These are phyloP conservation scores for Gila orcuttii DNA, from an alignment of 2,113 vertebrate species.

Conservation along the genomic window DNA sequence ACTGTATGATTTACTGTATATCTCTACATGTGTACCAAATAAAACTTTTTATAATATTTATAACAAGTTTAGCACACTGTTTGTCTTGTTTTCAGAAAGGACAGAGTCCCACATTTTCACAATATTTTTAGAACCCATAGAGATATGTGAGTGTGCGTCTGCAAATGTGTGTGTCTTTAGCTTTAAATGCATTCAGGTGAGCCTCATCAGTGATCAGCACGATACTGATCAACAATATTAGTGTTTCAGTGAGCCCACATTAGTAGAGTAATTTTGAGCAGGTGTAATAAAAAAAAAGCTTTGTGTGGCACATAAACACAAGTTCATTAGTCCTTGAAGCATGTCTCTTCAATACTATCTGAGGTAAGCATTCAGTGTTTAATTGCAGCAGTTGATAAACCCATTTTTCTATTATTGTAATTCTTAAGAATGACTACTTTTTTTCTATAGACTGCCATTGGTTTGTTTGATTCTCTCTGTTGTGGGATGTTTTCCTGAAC, in stretches of 20 bases:
- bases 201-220: not conserved
- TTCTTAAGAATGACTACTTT: not conserved
- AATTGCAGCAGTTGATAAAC: not conserved
- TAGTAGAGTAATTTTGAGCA: not conserved
- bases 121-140: not conserved
- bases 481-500: conserved; percentile 1
- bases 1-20: not conserved
- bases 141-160: not conserved
- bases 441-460: conserved; percentile 15
- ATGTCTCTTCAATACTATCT: conserved; percentile 37
- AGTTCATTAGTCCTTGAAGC: not conserved
- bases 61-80: not conserved
- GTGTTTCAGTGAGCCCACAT: not conserved
- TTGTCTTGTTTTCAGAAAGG: not conserved
- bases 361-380: conserved; percentile 3
- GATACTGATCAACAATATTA: not conserved
- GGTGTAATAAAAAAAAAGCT: not conserved
- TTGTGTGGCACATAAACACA: not conserved
- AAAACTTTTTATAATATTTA: not conserved
- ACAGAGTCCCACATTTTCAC: not conserved
- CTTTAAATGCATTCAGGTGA: not conserved
- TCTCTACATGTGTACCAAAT: conserved; percentile 2
- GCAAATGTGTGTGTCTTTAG: not conserved
- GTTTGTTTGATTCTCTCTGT: conserved; percentile 36
- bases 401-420: not conserved